Percentiles rank a stretch among this genome's conserved stretches.
phyloP scores from a whole-genome alignment of 2,888 invertebrate species.

The Sympetrum striolatum region DNA sequence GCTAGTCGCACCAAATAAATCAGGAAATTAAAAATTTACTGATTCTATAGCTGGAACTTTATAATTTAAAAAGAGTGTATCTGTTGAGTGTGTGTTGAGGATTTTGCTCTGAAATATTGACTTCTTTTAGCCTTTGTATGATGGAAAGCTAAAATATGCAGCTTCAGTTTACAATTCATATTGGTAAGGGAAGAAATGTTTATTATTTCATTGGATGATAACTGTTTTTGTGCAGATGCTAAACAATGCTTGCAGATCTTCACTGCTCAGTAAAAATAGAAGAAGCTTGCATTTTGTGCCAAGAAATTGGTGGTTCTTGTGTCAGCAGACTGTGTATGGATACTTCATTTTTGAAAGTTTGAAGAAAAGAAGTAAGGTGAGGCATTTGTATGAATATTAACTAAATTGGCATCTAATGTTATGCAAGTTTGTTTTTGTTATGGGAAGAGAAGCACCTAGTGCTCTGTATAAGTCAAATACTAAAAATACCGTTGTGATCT shows the following conservation, averaged over 20 bases:
- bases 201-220: neutral
- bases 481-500: neutral
- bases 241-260: neutral
- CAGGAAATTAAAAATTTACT: neutral
- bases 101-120: neutral
- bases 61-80: neutral
- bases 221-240: neutral
- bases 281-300: neutral
- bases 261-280: neutral
- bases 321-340: neutral
- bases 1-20: neutral
- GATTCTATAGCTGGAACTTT: neutral
- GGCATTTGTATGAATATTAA: neutral
- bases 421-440: neutral
- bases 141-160: neutral
- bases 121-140: neutral
- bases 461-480: neutral
- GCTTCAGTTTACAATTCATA: neutral
- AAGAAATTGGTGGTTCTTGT: neutral
- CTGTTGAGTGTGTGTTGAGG: neutral
- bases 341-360: neutral
- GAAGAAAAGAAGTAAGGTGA: neutral
- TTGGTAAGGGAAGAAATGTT: neutral
- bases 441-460: neutral
- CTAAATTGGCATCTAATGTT: neutral